phyloP scores from a whole-genome alignment of 2,888 invertebrate species.

The Euclidia mi region DNA sequence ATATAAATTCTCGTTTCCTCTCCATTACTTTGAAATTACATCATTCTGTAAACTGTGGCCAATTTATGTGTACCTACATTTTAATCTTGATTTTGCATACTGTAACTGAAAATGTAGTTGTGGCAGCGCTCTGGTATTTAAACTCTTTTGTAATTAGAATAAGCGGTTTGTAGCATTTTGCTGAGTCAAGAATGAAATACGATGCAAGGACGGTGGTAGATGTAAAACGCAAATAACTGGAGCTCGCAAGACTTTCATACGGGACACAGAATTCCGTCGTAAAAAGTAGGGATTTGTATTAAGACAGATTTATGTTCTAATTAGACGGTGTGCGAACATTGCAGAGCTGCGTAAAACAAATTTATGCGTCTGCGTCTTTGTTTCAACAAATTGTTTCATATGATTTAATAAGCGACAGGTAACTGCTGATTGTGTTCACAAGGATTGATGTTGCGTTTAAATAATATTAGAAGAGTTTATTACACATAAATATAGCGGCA shows the following conservation, averaged over 20 bases:
- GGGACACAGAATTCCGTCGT: too few species aligned
- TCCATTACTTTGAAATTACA: neutral
- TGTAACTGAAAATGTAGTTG: conserved; percentile 15
- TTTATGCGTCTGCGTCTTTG: conserved; percentile 81
- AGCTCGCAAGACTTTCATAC: too few species aligned
- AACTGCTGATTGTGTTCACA: conserved; percentile 52
- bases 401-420: conserved; percentile 75
- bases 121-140: conserved; percentile 23
- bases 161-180: conserved; percentile 37
- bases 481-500: conserved; percentile 20
- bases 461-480: conserved; percentile 27
- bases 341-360: conserved; percentile 79
- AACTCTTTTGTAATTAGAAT: conserved; percentile 45
- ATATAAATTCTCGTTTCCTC: neutral
- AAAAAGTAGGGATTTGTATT: too few species aligned
- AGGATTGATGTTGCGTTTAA: conserved; percentile 42
- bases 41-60: conserved; percentile 5
- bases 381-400: too few species aligned
- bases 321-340: conserved; percentile 75
- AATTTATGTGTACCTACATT: conserved; percentile 5
- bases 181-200: conserved; percentile 36
- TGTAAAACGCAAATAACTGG: conserved; percentile 30
- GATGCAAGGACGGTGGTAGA: neutral
- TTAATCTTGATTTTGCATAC: conserved; percentile 8
- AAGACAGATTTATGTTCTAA: too few species aligned